Evolutionary conservation across 2,113 vertebrate genomes (phyloP).

Genomic region (Microcebus jonahi): DNA sequence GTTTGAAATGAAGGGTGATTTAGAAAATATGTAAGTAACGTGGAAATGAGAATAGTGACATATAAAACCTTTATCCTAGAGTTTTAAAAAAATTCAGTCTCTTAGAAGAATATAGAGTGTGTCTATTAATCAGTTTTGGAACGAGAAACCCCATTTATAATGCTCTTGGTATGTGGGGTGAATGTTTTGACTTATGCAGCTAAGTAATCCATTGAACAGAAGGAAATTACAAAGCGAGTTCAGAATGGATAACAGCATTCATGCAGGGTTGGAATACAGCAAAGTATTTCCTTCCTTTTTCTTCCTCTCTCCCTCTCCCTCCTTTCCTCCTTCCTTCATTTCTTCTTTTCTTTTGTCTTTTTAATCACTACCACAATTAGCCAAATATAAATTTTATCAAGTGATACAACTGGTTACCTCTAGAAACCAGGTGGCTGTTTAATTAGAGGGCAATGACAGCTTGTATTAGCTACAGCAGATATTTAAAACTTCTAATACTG

Average conservation of each 20-base stretch:
- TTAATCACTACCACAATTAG: neutral
- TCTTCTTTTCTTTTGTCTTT: neutral
- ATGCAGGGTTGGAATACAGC: neutral
- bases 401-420: neutral
- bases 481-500: neutral
- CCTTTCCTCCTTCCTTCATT: too few species aligned
- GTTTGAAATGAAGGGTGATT: slow-evolving; percentile 54
- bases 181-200: slow-evolving; percentile 56
- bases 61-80: slow-evolving; percentile 58
- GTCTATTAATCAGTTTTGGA: slow-evolving; percentile 56
- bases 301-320: neutral
- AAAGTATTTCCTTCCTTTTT: neutral
- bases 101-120: neutral
- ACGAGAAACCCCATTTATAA: neutral
- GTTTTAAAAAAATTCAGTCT: slow-evolving; percentile 23
- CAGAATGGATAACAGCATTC: neutral
- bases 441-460: neutral
- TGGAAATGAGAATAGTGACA: slow-evolving; percentile 58
- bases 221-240: slow-evolving; percentile 6
- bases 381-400: slow-evolving; percentile 2
- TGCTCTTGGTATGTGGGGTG: neutral
- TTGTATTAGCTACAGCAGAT: neutral
- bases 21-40: slow-evolving; percentile 53
- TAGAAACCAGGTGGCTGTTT: slow-evolving; percentile 9
- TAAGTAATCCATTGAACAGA: slow-evolving; percentile 10